Base-by-base conservation (phyloP, 2,888 invertebrate genomes). In the Carcina quercana region DNA sequence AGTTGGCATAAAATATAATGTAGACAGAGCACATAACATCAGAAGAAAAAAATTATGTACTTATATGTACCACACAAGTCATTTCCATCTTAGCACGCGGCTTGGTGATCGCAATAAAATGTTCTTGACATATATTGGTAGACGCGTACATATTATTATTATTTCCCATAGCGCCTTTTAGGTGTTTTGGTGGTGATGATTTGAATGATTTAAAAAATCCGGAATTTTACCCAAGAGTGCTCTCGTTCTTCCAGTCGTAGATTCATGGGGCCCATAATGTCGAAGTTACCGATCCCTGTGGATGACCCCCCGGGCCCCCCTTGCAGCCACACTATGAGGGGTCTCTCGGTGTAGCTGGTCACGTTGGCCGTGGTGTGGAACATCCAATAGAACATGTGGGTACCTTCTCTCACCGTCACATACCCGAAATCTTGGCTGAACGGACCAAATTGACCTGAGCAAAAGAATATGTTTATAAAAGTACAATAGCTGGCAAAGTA, bases 351-450 rank as follows among this genome's bases (percentile, higher is more conserved):
- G 53, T 88, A 86, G 25, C 80, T 79, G 3, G 54, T 43, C 0
- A 88, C 88, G 28, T 86, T 72, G 1, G 89, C 88, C 0, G 89
- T 89, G 8, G 91, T 91, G 56, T 91, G 91, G 59, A 92, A 94
- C 19, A 96, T 68, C 94, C 95, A 95, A 86, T 93, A 95, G 67
- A 95, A 95, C 90, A 93, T 92, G 48, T 92, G 89, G 0, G 94
- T 93, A 0, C 89, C 87, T 2, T 86, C 85, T 0, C 94, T 86
- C 0, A 95, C 91, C 35, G 86, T 86, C 3, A 91, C 89, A 66
- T 90, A 91, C 5, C 88, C 91, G 88, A 89, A 93, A 54, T 90
- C 89, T 72, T 94, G 91, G 31, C 87, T 82, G 7, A 87, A 89
- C 0, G 85, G 67, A 2, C 89, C 90, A 44, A 89, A 88, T 39